A percentile compares a stretch with the other conserved stretches of the same genome.
Evolutionary conservation across 2,113 vertebrate genomes (phyloP).

Genomic region (Dascyllus trimaculatus): DNA sequence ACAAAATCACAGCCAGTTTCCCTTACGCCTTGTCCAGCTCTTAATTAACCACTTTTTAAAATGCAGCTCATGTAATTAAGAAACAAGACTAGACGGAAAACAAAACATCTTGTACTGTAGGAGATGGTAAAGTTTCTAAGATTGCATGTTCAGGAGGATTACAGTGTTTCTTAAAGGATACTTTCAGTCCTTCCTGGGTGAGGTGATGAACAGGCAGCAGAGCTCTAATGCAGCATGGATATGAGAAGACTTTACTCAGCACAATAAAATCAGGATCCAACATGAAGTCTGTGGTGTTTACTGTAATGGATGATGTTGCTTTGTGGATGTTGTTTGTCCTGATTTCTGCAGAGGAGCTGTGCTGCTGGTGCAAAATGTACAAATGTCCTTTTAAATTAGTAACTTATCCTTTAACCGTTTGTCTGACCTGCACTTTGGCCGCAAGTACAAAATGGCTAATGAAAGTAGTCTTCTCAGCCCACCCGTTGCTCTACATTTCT

Average conservation of each 20-base stretch:
- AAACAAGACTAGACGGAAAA: no score
- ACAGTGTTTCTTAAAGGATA: no score
- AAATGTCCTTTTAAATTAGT: background rate
- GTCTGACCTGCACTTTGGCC: background rate
- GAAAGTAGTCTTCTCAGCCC: background rate
- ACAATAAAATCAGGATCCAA: background rate
- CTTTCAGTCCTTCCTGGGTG: background rate
- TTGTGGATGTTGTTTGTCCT: slow-evolving; percentile 8
- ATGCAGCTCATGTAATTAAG: no score
- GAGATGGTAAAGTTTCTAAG: no score
- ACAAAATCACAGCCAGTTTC: no score
- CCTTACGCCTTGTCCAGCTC: no score
- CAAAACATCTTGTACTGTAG: no score
- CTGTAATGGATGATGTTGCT: slow-evolving; percentile 27
- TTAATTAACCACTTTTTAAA: no score
- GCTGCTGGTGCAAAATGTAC: background rate
- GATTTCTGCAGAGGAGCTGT: slow-evolving; percentile 25
- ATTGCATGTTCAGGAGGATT: no score
- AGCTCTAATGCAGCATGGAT: slow-evolving; percentile 1
- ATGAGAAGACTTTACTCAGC: slow-evolving; percentile 18
- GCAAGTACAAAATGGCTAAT: background rate
- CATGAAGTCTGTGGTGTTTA: slow-evolving; percentile 23
- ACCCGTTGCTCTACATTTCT: background rate
- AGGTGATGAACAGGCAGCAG: background rate
- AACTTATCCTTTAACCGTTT: background rate